Evolutionary conservation across 2,113 vertebrate species (phyloP).

Genomic region (Pan troglodytes): NHGRI_mPanTro3-v2.1_pri NC_072413.2:98263501-98264000

Average conservation of each 20-base stretch:
- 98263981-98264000: no score
- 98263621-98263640: slow-evolving; percentile 34
- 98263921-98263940: not conserved
- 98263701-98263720: no score
- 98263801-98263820: not conserved
- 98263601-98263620: not conserved
- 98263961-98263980: no score
- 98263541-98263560: slow-evolving; percentile 9
- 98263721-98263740: no score
- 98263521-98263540: not conserved
- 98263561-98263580: not conserved
- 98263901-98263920: not conserved
- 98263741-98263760: no score
- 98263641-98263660: no score
- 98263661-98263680: no score
- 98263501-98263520: slow-evolving; percentile 90
- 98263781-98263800: not conserved
- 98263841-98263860: not conserved
- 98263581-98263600: not conserved
- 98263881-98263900: not conserved
- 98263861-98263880: not conserved
- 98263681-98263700: no score
- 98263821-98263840: not conserved
- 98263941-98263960: not conserved
- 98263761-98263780: not conserved